Evolutionary conservation across 1,140 invertebrate species (phyloP).

Genomic region (Vanessa atalanta): DNA sequence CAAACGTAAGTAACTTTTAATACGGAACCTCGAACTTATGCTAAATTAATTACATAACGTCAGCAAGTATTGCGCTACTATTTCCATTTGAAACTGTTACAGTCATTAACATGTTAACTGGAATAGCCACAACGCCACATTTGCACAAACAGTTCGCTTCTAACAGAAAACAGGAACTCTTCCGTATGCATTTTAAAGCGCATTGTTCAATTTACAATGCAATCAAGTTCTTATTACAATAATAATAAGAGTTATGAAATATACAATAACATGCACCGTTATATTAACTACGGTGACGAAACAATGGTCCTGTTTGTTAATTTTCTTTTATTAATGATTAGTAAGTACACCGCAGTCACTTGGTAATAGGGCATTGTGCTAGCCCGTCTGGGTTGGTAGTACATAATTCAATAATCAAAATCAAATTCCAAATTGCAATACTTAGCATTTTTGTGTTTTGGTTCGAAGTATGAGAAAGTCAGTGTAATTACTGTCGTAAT

Average conservation of each 20-base stretch:
- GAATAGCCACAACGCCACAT: slow-evolving; percentile 1
- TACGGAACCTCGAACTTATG: neutral
- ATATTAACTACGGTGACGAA: too few relatives aligned
- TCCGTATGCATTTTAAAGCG: neutral
- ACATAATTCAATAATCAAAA: too few relatives aligned
- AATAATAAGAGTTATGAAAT: neutral
- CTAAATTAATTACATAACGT: slow-evolving; percentile 6
- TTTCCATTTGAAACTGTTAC: slow-evolving; percentile 16
- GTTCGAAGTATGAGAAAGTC: too few relatives aligned
- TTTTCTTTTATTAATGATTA: too few relatives aligned
- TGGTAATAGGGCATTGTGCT: too few relatives aligned
- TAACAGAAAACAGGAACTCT: slow-evolving; percentile 5
- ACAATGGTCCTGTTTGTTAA: too few relatives aligned
- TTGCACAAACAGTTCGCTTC: slow-evolving; percentile 2
- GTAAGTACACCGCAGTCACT: too few relatives aligned
- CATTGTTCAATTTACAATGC: neutral
- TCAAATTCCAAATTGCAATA: too few relatives aligned
- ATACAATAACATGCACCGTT: too few relatives aligned
- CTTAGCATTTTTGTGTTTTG: too few relatives aligned
- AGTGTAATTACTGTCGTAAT: too few relatives aligned
- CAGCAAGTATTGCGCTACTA: slow-evolving; percentile 1
- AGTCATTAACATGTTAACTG: slow-evolving; percentile 10
- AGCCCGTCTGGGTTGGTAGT: too few relatives aligned
- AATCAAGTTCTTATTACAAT: neutral
- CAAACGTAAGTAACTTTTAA: neutral